These are phyloP conservation scores for Apostichopus californicus DNA, from an alignment of 35 echinoderm and acorn worm species.

Conservation along the genomic window DNA sequence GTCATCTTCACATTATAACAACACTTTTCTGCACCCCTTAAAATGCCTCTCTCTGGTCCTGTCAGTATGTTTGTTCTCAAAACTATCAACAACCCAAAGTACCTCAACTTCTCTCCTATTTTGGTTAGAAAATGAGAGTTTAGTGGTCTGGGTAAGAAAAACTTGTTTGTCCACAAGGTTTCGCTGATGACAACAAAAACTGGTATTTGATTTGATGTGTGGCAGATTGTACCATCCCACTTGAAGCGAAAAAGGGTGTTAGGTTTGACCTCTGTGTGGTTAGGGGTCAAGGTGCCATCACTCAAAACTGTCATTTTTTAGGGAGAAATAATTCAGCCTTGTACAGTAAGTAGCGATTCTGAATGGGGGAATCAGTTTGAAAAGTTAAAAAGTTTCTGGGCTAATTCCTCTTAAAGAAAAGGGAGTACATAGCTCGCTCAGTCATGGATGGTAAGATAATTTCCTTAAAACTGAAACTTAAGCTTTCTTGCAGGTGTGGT, in stretches of 20 bases:
- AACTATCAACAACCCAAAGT: neutral
- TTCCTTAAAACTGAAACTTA: too few species aligned
- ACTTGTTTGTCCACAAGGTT: constrained; percentile 38
- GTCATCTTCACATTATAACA: too few species aligned
- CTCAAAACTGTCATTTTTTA: constrained; percentile 25
- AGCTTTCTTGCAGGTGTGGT: too few species aligned
- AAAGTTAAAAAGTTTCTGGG: too few species aligned
- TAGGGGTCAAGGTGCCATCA: constrained; percentile 23
- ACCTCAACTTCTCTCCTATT: neutral
- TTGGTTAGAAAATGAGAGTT: constrained; percentile 22
- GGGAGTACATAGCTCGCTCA: too few species aligned
- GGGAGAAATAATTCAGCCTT: too few species aligned
- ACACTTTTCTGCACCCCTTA: neutral
- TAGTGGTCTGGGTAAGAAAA: neutral
- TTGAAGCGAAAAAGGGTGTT: neutral
- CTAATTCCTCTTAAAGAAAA: too few species aligned
- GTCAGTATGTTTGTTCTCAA: constrained; percentile 30
- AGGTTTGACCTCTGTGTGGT: neutral
- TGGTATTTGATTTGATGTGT: constrained; percentile 13
- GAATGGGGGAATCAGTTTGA: too few species aligned
- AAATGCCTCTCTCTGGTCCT: neutral
- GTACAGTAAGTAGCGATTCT: too few species aligned
- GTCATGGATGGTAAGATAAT: too few species aligned
- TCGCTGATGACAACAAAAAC: neutral
- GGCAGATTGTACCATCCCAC: constrained; percentile 19